These are phyloP conservation scores for Notoglanidium macrostoma DNA, from an alignment of 2,797 vertebrate genomes.

Conservation along the genomic window DNA sequence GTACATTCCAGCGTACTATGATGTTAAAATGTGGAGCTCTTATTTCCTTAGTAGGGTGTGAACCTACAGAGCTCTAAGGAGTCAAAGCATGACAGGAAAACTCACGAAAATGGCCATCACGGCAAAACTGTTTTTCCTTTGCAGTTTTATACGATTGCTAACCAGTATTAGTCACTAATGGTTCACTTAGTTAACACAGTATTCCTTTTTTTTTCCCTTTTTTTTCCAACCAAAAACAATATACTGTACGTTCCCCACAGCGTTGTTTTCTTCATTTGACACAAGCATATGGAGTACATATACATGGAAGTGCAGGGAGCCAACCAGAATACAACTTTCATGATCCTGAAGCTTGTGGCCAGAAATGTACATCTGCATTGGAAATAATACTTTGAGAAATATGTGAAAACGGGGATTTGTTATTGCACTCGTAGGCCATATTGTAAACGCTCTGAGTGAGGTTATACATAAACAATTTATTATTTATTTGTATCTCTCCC, in stretches of 20 bases:
- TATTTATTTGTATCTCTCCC: too few relatives aligned
- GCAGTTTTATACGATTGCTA: neutral
- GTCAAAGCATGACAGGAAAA: too few relatives aligned
- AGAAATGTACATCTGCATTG: neutral
- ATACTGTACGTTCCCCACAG: neutral
- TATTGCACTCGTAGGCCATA: neutral
- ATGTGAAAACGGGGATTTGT: neutral
- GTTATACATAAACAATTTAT: too few relatives aligned
- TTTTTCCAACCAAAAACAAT: too few relatives aligned
- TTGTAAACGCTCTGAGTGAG: neutral
- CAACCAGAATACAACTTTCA: neutral
- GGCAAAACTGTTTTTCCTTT: neutral
- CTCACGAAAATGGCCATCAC: too few relatives aligned
- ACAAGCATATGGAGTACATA: neutral
- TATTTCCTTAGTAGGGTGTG: neutral
- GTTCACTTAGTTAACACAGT: neutral
- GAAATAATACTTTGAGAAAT: neutral
- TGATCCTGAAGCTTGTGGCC: neutral
- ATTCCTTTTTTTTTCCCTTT: too few relatives aligned
- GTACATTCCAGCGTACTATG: neutral
- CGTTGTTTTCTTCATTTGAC: neutral
- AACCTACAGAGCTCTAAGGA: neutral
- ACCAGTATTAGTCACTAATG: neutral
- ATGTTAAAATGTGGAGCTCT: neutral
- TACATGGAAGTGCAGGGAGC: neutral